These are phyloP conservation scores for Trichomycterus rosablanca DNA, from an alignment of 2,113 vertebrate species.

Conservation along the genomic window DNA sequence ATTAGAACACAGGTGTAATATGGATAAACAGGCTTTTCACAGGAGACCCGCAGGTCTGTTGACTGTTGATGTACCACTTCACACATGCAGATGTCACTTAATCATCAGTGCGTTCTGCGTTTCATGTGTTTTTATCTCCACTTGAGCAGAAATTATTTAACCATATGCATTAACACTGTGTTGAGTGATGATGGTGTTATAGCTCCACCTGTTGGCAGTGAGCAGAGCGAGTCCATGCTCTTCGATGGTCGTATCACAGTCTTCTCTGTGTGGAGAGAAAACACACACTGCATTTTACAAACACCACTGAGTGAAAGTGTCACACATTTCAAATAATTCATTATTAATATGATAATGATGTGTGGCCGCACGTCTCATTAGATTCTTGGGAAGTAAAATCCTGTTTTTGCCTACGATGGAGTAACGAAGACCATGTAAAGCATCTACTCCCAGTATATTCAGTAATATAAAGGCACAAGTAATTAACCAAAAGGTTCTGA, in stretches of 20 bases:
- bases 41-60: background rate
- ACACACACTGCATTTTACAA: conserved; percentile 1
- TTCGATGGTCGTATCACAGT: conserved; percentile 86
- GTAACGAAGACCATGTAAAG: too few species aligned
- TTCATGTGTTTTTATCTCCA: background rate
- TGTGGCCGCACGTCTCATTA: conserved; percentile 31
- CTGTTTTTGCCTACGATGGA: too few species aligned
- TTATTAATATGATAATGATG: conserved; percentile 21
- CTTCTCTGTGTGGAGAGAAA: conserved; percentile 79
- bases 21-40: conserved; percentile 15
- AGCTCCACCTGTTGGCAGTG: conserved; percentile 82
- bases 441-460: too few species aligned
- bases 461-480: too few species aligned
- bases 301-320: too few species aligned
- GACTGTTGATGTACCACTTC: background rate
- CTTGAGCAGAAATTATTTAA: conserved; percentile 2
- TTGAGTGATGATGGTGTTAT: conserved; percentile 18
- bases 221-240: conserved; percentile 97
- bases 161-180: conserved; percentile 1
- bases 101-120: background rate
- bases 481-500: too few species aligned
- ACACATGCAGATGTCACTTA: conserved; percentile 1
- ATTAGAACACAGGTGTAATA: conserved; percentile 2
- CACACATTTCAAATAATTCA: conserved; percentile 26
- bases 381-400: conserved; percentile 11